These are phyloP conservation scores for Tricholaema leucomelas DNA, from an alignment of 2,113 vertebrate species.

Conservation along the genomic window DNA sequence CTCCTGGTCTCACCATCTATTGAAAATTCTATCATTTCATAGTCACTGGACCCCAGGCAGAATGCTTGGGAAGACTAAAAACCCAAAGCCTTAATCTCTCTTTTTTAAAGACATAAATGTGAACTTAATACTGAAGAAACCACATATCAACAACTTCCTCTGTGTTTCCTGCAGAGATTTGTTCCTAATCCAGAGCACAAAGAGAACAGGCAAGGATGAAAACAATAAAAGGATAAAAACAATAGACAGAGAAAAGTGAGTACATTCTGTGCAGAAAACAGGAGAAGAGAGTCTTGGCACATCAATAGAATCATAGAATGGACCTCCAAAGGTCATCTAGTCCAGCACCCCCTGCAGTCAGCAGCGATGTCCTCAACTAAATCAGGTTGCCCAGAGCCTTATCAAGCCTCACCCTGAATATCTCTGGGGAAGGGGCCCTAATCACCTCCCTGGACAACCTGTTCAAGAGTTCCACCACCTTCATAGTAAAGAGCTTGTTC, in stretches of 20 bases:
- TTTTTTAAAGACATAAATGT: not conserved
- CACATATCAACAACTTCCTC: not conserved
- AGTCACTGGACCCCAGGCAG: too few species aligned
- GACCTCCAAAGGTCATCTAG: too few species aligned
- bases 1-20: too few species aligned
- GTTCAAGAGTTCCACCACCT: too few species aligned
- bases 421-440: too few species aligned
- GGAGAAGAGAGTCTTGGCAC: not conserved
- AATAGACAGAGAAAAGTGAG: not conserved
- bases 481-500: too few species aligned
- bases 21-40: too few species aligned
- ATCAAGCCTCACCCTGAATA: too few species aligned
- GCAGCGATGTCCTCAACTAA: too few species aligned
- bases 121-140: not conserved
- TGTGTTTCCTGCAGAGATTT: not conserved
- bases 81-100: not conserved
- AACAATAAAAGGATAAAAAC: not conserved
- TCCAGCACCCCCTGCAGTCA: too few species aligned
- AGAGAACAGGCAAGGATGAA: not conserved
- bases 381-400: too few species aligned
- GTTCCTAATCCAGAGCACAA: not conserved
- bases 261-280: not conserved
- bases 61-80: slow-evolving; percentile 4
- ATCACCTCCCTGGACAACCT: too few species aligned
- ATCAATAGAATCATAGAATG: not conserved